Conservation (phyloP, 2,797 vertebrate species). For the Acanthopagrus latus region DNA sequence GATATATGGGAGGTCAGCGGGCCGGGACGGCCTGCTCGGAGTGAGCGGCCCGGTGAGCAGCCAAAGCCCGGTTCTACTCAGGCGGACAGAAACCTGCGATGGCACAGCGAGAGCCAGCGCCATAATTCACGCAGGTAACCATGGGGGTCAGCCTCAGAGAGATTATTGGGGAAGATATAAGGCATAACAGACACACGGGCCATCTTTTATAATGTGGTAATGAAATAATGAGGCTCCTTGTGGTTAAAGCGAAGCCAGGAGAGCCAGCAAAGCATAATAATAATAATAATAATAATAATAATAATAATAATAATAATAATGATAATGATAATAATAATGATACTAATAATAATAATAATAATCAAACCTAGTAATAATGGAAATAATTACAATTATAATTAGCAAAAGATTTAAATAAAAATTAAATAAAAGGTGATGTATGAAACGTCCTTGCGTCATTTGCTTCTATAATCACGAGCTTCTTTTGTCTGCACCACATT, state of each 20-base stretch:
- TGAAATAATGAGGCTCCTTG: not conserved
- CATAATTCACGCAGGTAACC: conserved; percentile 76
- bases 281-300: not conserved
- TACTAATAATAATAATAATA: not conserved
- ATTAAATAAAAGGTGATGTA: conserved; percentile 18
- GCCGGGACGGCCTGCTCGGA: conserved; percentile 85
- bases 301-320: not conserved
- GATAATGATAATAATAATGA: not conserved
- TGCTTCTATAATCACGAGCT: not conserved
- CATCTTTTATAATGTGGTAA: conserved; percentile 15
- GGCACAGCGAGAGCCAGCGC: conserved; percentile 42
- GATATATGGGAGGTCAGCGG: conserved; percentile 95
- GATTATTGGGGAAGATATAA: conserved; percentile 37
- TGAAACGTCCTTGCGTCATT: not conserved
- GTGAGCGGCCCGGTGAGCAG: conserved; percentile 85
- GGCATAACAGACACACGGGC: conserved; percentile 33
- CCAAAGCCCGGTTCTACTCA: conserved; percentile 73
- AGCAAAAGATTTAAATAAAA: conserved; percentile 4
- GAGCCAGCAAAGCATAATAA: not conserved
- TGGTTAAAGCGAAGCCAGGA: not conserved
- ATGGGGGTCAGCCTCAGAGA: conserved; percentile 27
- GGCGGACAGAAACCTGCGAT: conserved; percentile 69
- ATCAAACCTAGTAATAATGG: not conserved
- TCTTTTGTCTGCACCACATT: conserved; percentile 16
- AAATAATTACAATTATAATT: not conserved